Conservation (phyloP, 1,140 invertebrate species). For the Glossosoma conforme region DNA sequence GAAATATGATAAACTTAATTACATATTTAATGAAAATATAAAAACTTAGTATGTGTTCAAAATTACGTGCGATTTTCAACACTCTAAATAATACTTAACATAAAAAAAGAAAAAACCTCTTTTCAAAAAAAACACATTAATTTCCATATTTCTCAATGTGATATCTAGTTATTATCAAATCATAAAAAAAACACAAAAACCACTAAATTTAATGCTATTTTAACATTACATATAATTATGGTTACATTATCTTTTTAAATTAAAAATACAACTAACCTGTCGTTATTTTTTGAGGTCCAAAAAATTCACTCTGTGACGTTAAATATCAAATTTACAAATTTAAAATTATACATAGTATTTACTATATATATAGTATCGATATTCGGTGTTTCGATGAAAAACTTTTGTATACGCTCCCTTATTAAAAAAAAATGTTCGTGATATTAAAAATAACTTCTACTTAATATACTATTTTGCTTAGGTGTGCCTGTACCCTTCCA, state of each 20-base stretch:
- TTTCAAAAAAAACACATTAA: slow-evolving; percentile 28
- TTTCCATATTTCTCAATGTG: slow-evolving; percentile 32
- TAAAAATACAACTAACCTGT: slow-evolving; percentile 24
- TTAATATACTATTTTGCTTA: slow-evolving; percentile 10
- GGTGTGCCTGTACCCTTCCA: too few species aligned
- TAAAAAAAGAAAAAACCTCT: slow-evolving; percentile 6
- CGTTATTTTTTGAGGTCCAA: slow-evolving; percentile 32
- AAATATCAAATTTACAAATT: slow-evolving; percentile 25
- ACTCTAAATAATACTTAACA: slow-evolving; percentile 25
- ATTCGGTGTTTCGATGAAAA: slow-evolving; percentile 14
- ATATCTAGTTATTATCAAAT: slow-evolving; percentile 32
- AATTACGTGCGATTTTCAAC: slow-evolving; percentile 32
- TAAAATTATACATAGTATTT: slow-evolving; percentile 24
- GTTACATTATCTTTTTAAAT: slow-evolving; percentile 17
- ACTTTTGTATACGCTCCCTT: slow-evolving; percentile 28
- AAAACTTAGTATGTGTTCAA: slow-evolving; percentile 32
- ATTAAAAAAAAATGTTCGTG: slow-evolving; percentile 10
- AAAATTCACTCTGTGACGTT: slow-evolving; percentile 21
- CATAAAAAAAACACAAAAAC: slow-evolving; percentile 11
- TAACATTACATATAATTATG: slow-evolving; percentile 12
- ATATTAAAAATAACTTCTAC: slow-evolving; percentile 15
- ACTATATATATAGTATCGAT: slow-evolving; percentile 15
- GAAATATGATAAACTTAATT: too few species aligned
- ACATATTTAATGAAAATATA: too few species aligned
- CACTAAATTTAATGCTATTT: slow-evolving; percentile 19